Conservation (phyloP, 2,888 invertebrate genomes). For the Pristionchus maxplancki region DNA sequence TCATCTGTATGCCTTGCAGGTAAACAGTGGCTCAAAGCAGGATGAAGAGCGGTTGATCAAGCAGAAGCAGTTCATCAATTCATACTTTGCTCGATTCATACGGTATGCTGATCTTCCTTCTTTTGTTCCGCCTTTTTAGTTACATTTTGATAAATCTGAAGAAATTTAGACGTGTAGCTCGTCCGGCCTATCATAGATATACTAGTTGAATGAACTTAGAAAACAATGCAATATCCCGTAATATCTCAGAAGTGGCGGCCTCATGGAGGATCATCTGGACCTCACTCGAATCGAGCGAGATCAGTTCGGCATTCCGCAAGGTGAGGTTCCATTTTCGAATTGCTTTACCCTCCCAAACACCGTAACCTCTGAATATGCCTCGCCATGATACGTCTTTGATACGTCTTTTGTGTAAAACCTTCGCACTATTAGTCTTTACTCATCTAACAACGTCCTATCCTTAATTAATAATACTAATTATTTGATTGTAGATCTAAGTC, state of each 20-base stretch:
- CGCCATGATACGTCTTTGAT: no score
- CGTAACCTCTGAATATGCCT: no score
- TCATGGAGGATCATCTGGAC: slow-evolving; percentile 63
- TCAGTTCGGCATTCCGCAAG: slow-evolving; percentile 63
- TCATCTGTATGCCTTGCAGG: neutral
- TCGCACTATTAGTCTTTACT: no score
- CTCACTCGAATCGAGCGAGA: slow-evolving; percentile 57
- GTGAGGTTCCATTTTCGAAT: neutral
- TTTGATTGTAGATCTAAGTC: slow-evolving; percentile 55
- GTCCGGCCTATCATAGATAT: no score
- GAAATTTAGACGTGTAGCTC: neutral
- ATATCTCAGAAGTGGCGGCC: slow-evolving; percentile 54
- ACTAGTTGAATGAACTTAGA: no score
- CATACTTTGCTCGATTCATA: slow-evolving; percentile 64
- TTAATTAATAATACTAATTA: no score
- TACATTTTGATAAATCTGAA: no score
- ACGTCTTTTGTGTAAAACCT: no score
- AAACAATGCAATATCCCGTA: no score
- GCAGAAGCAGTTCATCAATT: slow-evolving; percentile 62
- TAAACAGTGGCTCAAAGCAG: slow-evolving; percentile 43
- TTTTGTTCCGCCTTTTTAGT: no score
- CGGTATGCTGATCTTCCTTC: slow-evolving; percentile 52
- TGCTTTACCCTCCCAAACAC: no score
- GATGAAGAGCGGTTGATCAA: slow-evolving; percentile 53
- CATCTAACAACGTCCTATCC: no score